Evolutionary conservation across 2,888 invertebrate genomes (phyloP).

Genomic region (Leptogaster cylindrica): DNA sequence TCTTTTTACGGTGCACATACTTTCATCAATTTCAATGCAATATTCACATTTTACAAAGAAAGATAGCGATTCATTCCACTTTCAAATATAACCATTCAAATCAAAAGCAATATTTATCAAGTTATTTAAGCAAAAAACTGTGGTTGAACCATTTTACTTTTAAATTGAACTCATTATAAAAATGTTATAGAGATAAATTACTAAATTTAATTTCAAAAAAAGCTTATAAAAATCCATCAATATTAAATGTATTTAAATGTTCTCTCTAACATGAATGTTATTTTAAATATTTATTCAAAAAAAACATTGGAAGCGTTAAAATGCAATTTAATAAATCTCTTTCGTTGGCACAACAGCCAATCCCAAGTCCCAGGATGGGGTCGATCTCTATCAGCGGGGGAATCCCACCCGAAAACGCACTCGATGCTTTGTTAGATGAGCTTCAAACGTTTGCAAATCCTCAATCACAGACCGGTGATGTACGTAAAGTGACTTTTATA

Average conservation of each 20-base stretch:
- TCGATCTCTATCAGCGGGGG: conserved; percentile 66
- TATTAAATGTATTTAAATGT: conserved; percentile 19
- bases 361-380: conserved; percentile 70
- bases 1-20: no score
- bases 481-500: conserved; percentile 46
- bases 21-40: no score
- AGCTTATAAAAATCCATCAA: conserved; percentile 37
- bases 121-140: no score
- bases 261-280: conserved; percentile 34
- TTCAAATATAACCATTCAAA: no score
- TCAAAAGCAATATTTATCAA: no score
- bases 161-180: no score
- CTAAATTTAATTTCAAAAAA: no score
- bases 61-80: no score
- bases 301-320: not conserved
- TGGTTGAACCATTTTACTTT: no score
- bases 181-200: no score
- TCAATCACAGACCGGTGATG: conserved; percentile 55
- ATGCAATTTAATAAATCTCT: conserved; percentile 39
- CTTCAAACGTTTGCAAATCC: conserved; percentile 88
- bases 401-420: conserved; percentile 85
- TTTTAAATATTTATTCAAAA: conserved; percentile 1
- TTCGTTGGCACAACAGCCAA: conserved; percentile 62
- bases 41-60: no score
- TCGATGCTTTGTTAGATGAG: conserved; percentile 95